Conservation (phyloP, 2,888 invertebrate species). For the Icerya purchasi region DNA sequence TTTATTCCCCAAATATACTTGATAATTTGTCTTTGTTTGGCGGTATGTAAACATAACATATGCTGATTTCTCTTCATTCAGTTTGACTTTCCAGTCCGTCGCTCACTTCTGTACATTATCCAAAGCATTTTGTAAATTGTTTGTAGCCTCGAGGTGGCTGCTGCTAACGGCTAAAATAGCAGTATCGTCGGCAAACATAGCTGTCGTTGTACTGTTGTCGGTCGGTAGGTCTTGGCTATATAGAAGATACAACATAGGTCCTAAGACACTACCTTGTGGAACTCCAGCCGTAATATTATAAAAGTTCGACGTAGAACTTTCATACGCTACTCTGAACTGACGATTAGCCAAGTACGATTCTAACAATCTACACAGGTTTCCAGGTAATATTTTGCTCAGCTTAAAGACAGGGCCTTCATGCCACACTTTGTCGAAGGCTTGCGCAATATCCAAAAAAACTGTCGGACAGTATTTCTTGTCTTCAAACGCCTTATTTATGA, state of each 20-base stretch:
- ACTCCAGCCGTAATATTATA: too few relatives aligned
- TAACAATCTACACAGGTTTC: too few relatives aligned
- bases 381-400: too few relatives aligned
- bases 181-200: neutral
- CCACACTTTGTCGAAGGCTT: too few relatives aligned
- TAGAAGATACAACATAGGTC: neutral
- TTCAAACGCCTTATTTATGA: too few relatives aligned
- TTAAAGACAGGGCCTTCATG: too few relatives aligned
- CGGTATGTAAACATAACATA: neutral
- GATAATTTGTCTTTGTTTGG: neutral
- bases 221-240: neutral
- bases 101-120: neutral
- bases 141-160: neutral
- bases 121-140: neutral
- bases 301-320: too few relatives aligned
- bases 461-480: too few relatives aligned
- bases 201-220: neutral
- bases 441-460: too few relatives aligned
- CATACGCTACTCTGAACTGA: too few relatives aligned
- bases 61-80: neutral
- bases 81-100: neutral
- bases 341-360: too few relatives aligned
- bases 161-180: neutral
- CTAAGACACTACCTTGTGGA: too few relatives aligned
- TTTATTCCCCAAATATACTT: neutral